These are phyloP conservation scores for Drosophila cognata DNA, from an alignment of 2,888 invertebrate genomes.

Conservation along the genomic window DNA sequence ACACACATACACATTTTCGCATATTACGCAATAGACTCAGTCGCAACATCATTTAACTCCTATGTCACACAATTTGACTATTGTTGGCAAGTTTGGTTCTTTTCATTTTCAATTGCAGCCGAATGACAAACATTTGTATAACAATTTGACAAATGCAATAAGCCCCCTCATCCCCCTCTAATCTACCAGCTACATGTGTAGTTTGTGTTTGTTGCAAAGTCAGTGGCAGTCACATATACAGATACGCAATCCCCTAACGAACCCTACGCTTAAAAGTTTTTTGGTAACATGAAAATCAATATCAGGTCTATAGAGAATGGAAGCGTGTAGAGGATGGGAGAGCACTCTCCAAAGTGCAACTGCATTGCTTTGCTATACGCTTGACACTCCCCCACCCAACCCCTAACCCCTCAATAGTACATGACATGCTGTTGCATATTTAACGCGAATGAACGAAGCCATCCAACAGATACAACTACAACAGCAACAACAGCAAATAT, in stretches of 20 bases:
- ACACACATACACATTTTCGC: background rate
- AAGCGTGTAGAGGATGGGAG: background rate
- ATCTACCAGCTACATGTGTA: conserved; percentile 9
- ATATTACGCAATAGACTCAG: conserved; percentile 33
- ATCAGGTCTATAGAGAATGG: conserved; percentile 21
- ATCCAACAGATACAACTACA: conserved; percentile 54
- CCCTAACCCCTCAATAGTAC: conserved; percentile 26
- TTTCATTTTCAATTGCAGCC: conserved; percentile 61
- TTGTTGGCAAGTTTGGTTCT: conserved; percentile 28
- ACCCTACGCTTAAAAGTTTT: conserved; percentile 45
- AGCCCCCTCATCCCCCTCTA: background rate
- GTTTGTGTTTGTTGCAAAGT: conserved; percentile 54
- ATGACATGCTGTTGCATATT: conserved; percentile 77
- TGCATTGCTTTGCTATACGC: conserved; percentile 19
- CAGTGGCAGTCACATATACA: conserved; percentile 28
- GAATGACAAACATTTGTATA: conserved; percentile 75
- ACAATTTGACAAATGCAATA: conserved; percentile 68
- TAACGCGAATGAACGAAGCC: conserved; percentile 68
- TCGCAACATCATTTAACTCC: background rate
- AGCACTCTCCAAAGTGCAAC: conserved; percentile 25
- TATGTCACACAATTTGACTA: conserved; percentile 3
- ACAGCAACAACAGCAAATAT: background rate
- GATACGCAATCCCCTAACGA: conserved; percentile 54
- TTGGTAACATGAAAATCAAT: conserved; percentile 67
- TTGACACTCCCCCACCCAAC: background rate